Conservation (phyloP, 2,113 vertebrate species). For the Macroglossus sobrinus region DNA sequence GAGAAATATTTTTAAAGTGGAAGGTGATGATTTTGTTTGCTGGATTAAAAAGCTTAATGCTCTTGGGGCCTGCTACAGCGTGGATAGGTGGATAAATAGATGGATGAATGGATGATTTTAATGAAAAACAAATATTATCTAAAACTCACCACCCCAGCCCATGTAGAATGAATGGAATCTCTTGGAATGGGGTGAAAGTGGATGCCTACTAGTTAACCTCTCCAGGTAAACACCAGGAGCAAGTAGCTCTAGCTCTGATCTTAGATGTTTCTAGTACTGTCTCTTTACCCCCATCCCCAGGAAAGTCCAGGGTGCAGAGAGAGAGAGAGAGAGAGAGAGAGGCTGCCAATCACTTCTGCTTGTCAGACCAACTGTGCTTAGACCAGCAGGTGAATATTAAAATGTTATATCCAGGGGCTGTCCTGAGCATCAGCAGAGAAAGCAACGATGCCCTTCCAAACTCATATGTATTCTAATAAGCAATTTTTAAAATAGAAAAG, state of each 20-base stretch:
- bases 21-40: not conserved
- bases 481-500: conserved; percentile 30
- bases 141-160: too few relatives aligned
- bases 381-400: not conserved
- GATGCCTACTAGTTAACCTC: too few relatives aligned
- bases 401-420: not conserved
- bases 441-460: not conserved
- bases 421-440: not conserved
- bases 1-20: not conserved
- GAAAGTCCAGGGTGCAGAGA: not conserved
- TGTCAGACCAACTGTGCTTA: not conserved
- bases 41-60: not conserved
- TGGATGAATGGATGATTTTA: not conserved
- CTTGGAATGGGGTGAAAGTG: not conserved
- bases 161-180: not conserved
- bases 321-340: not conserved
- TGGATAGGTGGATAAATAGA: not conserved
- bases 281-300: not conserved
- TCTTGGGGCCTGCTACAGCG: not conserved
- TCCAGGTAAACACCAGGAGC: not conserved
- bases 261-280: not conserved
- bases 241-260: not conserved
- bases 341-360: not conserved
- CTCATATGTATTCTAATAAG: conserved; percentile 21
- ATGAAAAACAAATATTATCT: not conserved